Base-by-base conservation (phyloP, 2,888 invertebrate species). In the Ophraella communa region DNA sequence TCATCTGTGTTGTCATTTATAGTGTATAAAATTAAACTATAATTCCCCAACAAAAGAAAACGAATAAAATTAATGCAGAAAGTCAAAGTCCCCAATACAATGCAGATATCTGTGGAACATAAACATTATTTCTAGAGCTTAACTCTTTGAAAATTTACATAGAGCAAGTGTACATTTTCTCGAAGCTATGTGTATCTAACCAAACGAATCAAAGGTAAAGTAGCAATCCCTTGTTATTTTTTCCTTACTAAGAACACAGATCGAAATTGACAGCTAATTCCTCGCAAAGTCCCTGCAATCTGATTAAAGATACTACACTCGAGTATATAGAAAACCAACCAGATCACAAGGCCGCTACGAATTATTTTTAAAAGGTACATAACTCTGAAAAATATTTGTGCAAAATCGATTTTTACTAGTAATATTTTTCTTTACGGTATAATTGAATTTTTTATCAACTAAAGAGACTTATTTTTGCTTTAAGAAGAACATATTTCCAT, bases 251-350 rank as follows among this genome's bases (percentile, higher is more conserved):
- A 65, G 64, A 70, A 64, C 67, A 68, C 71, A 73, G 73, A 76
- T 75, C 73, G 70, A 73, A 75, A 74, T 71, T 74, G 78, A 77
- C 78, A 72, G 73, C 73, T 73, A 77, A 77, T 76, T 78, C 73
- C 72, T 74, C 72, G 74, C 64, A 57, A 66, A 74, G 74, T 76
- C 74, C 60, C 53, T 59, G 65, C 66, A 77, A 77, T 76, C 77
- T 72, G 77, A 77, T 77, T 73, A 75, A 66, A 68, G 66, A 71
- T 65, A 69, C 70, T 65, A 71, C 67, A 59, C 54, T 51, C 53
- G 47, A n/a, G 8, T 24, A 53, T 53, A 61, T 66, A 27, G 24
- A 60, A 59, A 64, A 67, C 69, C 71, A 71, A 67, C 66, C 63
- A 49, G 62, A 67, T 71, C 66, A 57, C 62, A 54, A 17, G 11